A percentile compares a stretch with the other conserved stretches of the same genome.
These are phyloP conservation scores for Ciconia nigra DNA, from an alignment of 2,797 vertebrate species.

Conservation along the genomic window DNA sequence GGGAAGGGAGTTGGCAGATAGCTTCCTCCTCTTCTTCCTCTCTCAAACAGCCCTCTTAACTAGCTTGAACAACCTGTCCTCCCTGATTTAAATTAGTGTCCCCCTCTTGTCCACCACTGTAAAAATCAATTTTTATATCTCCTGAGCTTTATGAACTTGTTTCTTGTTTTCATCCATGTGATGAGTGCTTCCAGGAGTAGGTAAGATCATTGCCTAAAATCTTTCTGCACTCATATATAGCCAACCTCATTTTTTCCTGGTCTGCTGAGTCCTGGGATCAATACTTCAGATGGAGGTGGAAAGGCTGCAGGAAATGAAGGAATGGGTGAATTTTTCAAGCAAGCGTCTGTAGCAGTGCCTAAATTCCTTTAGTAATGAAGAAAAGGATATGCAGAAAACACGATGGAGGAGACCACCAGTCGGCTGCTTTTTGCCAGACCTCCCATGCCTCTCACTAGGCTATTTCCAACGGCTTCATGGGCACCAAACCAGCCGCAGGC, in stretches of 20 bases:
- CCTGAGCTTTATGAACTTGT: not conserved
- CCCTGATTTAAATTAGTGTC: not conserved
- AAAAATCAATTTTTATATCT: not conserved
- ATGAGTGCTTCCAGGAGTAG: not conserved
- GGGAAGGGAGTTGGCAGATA: not conserved
- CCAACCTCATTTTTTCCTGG: not conserved
- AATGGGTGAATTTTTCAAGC: fast-evolving
- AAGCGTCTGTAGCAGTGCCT: fast-evolving
- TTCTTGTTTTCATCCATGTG: not conserved
- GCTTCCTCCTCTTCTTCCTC: not conserved
- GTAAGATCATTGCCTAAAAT: not conserved
- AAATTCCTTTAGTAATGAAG: fast-evolving
- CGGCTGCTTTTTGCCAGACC: fast-evolving
- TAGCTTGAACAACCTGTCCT: not conserved
- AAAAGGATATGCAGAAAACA: fast-evolving
- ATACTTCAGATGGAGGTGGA: fast-evolving
- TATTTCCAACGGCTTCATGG: fast-evolving
- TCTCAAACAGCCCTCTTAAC: not conserved
- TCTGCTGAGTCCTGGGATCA: not conserved
- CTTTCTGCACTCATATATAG: fast-evolving
- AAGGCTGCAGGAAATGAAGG: not conserved
- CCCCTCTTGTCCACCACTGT: not conserved
- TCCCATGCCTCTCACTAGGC: not conserved
- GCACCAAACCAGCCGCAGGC: not conserved
- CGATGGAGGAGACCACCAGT: fast-evolving